phyloP scores from a whole-genome alignment of 1,140 invertebrate genomes.

The Calephelis virginiensis region DNA sequence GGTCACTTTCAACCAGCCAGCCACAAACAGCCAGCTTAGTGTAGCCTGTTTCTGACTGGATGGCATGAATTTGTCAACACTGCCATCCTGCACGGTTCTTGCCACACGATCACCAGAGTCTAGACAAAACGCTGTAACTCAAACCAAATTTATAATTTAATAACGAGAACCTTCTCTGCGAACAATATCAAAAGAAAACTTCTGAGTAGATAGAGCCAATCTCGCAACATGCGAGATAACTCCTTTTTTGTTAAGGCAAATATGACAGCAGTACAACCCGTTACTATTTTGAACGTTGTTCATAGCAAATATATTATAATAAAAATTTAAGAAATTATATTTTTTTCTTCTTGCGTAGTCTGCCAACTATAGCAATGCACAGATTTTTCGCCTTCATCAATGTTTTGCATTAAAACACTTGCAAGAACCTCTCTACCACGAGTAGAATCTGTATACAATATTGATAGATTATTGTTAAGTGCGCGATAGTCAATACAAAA shows the following conservation, averaged over 20 bases:
- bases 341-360: slow-evolving; percentile 1
- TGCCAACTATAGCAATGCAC: slow-evolving; percentile 33
- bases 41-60: too few species aligned
- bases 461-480: background rate
- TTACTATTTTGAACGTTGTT: slow-evolving; percentile 21
- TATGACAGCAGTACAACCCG: slow-evolving; percentile 23
- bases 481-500: too few species aligned
- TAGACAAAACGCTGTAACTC: too few species aligned
- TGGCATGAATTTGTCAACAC: too few species aligned
- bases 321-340: background rate
- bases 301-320: slow-evolving; percentile 40
- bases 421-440: slow-evolving; percentile 21
- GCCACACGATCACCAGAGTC: too few species aligned
- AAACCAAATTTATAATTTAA: too few species aligned
- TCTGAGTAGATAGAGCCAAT: slow-evolving; percentile 37
- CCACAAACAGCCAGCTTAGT: too few species aligned
- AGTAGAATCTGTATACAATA: slow-evolving; percentile 2
- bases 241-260: slow-evolving; percentile 23
- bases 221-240: slow-evolving; percentile 32
- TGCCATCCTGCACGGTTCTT: too few species aligned
- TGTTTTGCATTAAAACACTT: slow-evolving; percentile 22
- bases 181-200: slow-evolving; percentile 37
- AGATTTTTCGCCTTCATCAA: slow-evolving; percentile 25
- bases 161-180: slow-evolving; percentile 28
- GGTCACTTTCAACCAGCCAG: too few species aligned